Conservation (phyloP, 2,888 invertebrate genomes). For the Megastigmus dorsalis region DNA sequence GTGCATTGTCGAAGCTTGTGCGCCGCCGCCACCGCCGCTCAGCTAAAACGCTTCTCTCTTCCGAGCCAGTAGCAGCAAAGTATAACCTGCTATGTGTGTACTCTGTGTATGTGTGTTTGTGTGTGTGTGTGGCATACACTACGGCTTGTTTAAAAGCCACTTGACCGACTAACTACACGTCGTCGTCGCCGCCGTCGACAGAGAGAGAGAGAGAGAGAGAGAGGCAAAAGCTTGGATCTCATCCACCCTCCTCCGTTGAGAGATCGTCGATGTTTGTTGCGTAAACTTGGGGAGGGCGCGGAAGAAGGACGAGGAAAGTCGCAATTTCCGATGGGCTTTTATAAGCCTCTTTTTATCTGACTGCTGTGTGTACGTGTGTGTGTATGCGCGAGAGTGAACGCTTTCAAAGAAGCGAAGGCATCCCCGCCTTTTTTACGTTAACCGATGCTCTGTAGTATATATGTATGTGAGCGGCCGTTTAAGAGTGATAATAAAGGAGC, state of each 20-base stretch:
- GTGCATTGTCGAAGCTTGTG: no score
- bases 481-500: constrained; percentile 42
- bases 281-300: constrained; percentile 5
- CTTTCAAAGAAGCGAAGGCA: neutral
- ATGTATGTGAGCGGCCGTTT: neutral
- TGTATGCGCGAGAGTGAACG: no score
- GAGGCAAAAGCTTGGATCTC: no score
- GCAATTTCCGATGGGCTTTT: constrained; percentile 37
- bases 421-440: neutral
- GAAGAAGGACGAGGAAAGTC: neutral
- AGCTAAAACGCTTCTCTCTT: no score
- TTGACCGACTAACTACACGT: constrained; percentile 44
- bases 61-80: no score
- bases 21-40: no score
- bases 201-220: no score
- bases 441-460: no score
- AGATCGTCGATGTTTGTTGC: constrained; percentile 7
- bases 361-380: neutral
- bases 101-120: no score
- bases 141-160: constrained; percentile 44
- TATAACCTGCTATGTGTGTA: no score
- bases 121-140: neutral
- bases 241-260: neutral
- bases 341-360: constrained; percentile 10
- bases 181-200: neutral